Base-by-base conservation (phyloP, 2,888 invertebrate genomes). In the Ectemnius cavifrons region DNA sequence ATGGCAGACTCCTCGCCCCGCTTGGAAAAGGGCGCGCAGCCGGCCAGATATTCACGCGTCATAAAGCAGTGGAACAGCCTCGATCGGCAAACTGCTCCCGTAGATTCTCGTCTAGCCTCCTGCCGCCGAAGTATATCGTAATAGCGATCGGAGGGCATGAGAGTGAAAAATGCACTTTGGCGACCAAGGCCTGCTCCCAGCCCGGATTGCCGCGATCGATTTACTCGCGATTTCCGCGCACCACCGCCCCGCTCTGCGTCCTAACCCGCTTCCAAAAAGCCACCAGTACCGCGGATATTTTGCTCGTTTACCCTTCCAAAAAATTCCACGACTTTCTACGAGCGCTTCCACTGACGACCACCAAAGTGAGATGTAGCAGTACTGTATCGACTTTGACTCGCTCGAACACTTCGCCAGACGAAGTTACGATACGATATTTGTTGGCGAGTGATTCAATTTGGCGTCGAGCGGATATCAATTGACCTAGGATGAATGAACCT, bases 21-120 rank as follows among this genome's bases (percentile, higher is more conserved):
- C 63, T 74, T 73, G 57, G 67, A 79, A 65, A 47, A 59, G 71
- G 72, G 77, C 71, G 73, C 69, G n/a, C 16, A 14, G 52, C 70
- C 63, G 37, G 79, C 73, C 77, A 86, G 85, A 88, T 87, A 87
- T 87, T 88, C 88, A 87, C 87, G 87, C 85, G 81, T 85, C 88
- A 87, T 88, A 88, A 87, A 88, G 85, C 85, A 85, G 78, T 79
- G 80, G 79, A 84, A 81, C 81, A 81, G 80, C 80, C 79, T 81
- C 37, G 5, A 37, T 69, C 71, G 67, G 47, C 63, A 37, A 37
- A 27, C 64, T 47, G 52, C 60, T 67, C 69, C 37, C 45, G 16
- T 16, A 52, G 52, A 52, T 52, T 52, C 46, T 23, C 64, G 57
- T 28, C 60, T 62, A 61, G 58, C 73, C 66, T 45, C 62, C 57